A percentile compares a stretch with the other conserved stretches of the same genome.
These are phyloP conservation scores for Meiosimyza decipiens DNA, from an alignment of 2,888 invertebrate species.

Conservation along the genomic window DNA sequence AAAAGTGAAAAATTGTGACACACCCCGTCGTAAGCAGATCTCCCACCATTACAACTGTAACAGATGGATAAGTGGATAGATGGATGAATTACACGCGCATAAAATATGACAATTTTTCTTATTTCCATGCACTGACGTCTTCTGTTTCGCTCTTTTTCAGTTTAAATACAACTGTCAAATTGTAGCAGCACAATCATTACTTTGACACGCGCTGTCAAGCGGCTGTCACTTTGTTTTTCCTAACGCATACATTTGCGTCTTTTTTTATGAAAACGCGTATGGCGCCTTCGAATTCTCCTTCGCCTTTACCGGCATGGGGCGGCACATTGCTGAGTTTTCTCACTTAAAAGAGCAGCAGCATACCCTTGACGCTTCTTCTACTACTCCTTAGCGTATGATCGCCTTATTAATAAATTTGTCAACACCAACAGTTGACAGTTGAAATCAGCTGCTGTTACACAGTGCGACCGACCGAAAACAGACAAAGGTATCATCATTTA, in stretches of 20 bases:
- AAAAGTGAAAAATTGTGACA: constrained; percentile 2
- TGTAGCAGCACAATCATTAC: constrained; percentile 64
- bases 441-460: constrained; percentile 35
- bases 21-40: not conserved
- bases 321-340: constrained; percentile 4
- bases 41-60: not conserved
- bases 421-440: constrained; percentile 59
- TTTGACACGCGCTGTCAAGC: constrained; percentile 65
- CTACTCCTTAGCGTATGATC: constrained; percentile 48
- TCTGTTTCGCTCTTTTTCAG: not conserved
- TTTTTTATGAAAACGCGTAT: constrained; percentile 23
- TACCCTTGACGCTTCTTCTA: constrained; percentile 45
- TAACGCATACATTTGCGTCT: constrained; percentile 49
- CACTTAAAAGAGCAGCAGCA: constrained; percentile 16
- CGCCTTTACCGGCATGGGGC: too few species aligned
- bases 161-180: constrained; percentile 55
- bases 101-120: constrained; percentile 29
- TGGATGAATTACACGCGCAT: constrained; percentile 18
- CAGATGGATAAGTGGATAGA: not conserved
- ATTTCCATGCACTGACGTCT: too few species aligned
- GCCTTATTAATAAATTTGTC: constrained; percentile 66
- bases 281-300: too few species aligned
- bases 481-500: too few species aligned
- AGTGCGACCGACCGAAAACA: too few species aligned
- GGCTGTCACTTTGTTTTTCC: constrained; percentile 59